These are phyloP conservation scores for Cephalophus harveyi DNA, from an alignment of 2,113 vertebrate species.

Conservation along the genomic window DNA sequence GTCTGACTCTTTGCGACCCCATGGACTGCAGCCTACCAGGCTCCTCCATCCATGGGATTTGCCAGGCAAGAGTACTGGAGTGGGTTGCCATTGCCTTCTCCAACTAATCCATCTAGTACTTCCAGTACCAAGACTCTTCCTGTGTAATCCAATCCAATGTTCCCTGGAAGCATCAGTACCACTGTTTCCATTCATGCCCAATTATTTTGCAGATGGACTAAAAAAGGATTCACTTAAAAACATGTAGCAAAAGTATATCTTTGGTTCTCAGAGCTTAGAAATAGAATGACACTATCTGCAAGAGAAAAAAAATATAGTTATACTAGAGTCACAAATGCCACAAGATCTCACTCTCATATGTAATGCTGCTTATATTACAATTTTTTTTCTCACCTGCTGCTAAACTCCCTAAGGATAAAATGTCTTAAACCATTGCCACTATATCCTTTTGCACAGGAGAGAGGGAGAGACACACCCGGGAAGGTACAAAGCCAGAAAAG, in stretches of 20 bases:
- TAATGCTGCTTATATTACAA: neutral
- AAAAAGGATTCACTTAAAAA: neutral
- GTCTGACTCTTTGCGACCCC: accelerated
- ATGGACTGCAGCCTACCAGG: no score
- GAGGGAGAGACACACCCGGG: neutral
- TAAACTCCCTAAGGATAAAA: neutral
- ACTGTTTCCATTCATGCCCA: neutral
- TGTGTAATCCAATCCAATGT: neutral
- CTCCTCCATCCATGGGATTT: no score
- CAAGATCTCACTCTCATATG: neutral
- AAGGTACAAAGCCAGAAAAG: neutral
- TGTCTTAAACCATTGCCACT: neutral
- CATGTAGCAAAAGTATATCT: neutral
- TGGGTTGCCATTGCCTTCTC: no score
- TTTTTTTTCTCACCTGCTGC: neutral
- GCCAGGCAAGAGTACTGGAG: no score
- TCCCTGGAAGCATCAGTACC: neutral
- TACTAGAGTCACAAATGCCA: neutral
- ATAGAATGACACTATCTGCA: neutral
- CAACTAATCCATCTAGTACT: neutral
- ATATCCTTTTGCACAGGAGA: neutral
- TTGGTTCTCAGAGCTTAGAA: neutral
- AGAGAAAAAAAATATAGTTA: neutral
- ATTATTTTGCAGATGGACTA: neutral
- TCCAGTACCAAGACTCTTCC: neutral